Evolutionary conservation across 2,888 invertebrate genomes (phyloP).

Genomic region (Nephrocerus scutellatus): DNA sequence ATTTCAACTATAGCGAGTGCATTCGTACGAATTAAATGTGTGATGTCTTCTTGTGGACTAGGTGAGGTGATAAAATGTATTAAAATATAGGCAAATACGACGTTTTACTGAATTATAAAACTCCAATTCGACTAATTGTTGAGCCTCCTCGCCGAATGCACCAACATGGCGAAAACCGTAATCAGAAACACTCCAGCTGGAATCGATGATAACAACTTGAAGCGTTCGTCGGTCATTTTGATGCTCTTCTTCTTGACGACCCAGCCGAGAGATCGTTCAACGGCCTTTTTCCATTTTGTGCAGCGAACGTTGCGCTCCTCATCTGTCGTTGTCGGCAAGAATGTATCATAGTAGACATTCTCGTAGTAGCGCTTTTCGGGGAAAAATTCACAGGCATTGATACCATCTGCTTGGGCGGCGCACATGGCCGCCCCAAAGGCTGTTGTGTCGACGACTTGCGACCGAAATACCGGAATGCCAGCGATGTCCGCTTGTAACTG

Average conservation of each 20-base stretch:
- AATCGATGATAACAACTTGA: constrained; percentile 68
- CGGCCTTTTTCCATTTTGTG: constrained; percentile 92
- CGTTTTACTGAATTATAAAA: no score
- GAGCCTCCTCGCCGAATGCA: no score
- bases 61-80: no score
- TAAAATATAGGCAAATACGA: no score
- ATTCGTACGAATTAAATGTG: no score
- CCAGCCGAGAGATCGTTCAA: constrained; percentile 87
- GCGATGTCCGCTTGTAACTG: constrained; percentile 92
- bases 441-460: constrained; percentile 81
- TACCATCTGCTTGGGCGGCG: constrained; percentile 73
- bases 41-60: no score
- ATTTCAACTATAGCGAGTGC: no score
- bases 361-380: constrained; percentile 50
- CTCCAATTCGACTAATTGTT: no score
- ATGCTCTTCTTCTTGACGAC: constrained; percentile 65
- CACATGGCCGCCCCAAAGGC: constrained; percentile 90
- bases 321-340: constrained; percentile 72
- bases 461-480: constrained; percentile 83
- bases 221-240: constrained; percentile 77
- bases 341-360: constrained; percentile 60
- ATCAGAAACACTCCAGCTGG: constrained; percentile 70
- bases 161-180: constrained; percentile 60
- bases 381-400: constrained; percentile 63
- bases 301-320: constrained; percentile 77